These are phyloP conservation scores for Drosophila lacicola DNA, from an alignment of 2,888 invertebrate species.

Conservation along the genomic window DNA sequence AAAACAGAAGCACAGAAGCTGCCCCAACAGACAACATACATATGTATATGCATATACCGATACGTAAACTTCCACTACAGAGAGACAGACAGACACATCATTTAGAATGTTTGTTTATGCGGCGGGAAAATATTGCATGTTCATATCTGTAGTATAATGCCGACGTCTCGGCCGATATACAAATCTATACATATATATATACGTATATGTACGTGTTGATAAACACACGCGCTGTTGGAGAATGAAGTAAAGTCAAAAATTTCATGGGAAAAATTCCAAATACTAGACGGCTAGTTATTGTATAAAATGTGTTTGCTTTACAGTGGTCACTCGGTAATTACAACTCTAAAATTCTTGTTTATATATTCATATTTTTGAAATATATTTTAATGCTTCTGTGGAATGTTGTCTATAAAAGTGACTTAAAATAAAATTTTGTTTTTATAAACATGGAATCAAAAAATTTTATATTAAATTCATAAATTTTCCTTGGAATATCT, in stretches of 20 bases:
- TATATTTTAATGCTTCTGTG: not conserved
- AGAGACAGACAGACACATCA: slow-evolving; percentile 43
- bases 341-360: too few species aligned
- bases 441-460: too few species aligned
- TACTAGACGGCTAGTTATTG: slow-evolving; percentile 21
- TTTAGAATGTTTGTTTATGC: slow-evolving; percentile 72
- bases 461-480: too few species aligned
- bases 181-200: slow-evolving; percentile 17
- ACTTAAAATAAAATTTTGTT: too few species aligned
- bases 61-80: not conserved
- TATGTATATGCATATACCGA: not conserved
- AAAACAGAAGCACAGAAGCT: slow-evolving; percentile 39
- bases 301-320: slow-evolving; percentile 5
- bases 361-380: not conserved
- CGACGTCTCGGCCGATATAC: slow-evolving; percentile 27
- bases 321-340: not conserved
- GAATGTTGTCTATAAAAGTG: too few species aligned
- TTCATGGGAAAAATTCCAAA: slow-evolving; percentile 52
- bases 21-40: slow-evolving; percentile 8
- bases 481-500: too few species aligned
- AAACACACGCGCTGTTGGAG: slow-evolving; percentile 30
- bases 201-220: slow-evolving; percentile 11
- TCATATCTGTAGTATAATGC: slow-evolving; percentile 45
- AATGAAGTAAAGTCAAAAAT: slow-evolving; percentile 20
- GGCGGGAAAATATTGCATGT: slow-evolving; percentile 68